Evolutionary conservation across 2,113 vertebrate species (phyloP).

Genomic region (Mastomys coucha): DNA sequence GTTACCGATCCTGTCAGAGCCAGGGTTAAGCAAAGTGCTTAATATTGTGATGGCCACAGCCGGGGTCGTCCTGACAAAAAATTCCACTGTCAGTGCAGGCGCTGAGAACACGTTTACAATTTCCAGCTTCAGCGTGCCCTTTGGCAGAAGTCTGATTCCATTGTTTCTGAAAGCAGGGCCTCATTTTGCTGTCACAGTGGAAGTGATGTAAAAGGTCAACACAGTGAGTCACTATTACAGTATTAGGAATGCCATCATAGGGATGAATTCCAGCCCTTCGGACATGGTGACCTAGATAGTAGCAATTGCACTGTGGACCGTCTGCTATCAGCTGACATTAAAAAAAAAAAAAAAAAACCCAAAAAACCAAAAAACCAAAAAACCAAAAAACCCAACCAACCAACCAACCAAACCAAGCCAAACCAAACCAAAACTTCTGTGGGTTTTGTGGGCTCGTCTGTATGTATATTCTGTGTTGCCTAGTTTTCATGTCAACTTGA

Average conservation of each 20-base stretch:
- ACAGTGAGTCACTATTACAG: background rate
- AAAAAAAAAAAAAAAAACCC: no score
- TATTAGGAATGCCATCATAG: background rate
- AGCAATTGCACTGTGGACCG: background rate
- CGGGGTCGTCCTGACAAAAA: background rate
- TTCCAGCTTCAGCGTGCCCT: background rate
- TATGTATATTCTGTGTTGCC: background rate
- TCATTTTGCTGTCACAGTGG: background rate
- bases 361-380: no score
- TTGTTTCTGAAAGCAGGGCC: conserved; percentile 39
- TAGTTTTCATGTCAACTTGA: background rate
- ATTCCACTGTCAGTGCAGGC: background rate
- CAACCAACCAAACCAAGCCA: no score
- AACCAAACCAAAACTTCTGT: no score
- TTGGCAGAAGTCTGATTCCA: conserved; percentile 22
- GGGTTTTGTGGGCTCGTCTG: no score
- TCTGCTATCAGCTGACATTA: background rate
- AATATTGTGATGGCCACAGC: conserved; percentile 5
- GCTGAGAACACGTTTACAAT: background rate
- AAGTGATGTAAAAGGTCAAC: background rate
- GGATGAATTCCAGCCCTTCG: background rate
- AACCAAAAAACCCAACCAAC: no score
- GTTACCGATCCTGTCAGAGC: background rate
- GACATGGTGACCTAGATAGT: background rate
- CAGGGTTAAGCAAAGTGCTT: conserved; percentile 1